Evolutionary conservation across 2,113 vertebrate species (phyloP), one percentile per base, ranked within the genome.

Genomic region (Leptobrachium leishanense): DNA sequence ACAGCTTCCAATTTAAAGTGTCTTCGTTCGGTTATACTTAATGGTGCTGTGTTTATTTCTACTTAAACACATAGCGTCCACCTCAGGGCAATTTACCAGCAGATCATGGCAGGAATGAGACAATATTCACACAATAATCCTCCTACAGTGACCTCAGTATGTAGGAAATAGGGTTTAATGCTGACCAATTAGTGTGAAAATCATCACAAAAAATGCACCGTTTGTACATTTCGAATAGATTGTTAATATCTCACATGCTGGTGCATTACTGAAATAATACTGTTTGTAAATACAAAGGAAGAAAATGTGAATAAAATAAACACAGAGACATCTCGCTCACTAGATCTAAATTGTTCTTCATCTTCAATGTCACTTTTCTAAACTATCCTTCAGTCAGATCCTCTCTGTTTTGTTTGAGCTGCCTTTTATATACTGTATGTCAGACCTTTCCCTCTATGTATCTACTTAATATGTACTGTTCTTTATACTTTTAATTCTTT

Each of bases 1-100:
- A 88, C 87, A 84, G 88, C 92, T 90, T 87, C 88, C 83, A 81
- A 81, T 85, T 84, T 75, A 55, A 74, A 72, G 71, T 44, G 72
- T 66, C 71, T 74, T 74, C 77, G 59, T 42, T 20, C 9, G 40
- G 59, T 68, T 68, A 43, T 68, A 13, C 68, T 73, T 77, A 69
- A 73, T 67, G 65, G 54, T 57, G 8, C 20, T 43, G 42, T 44
- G 10, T 68, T 73, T 66, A 62, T 79, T 81, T 81, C 74, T 81
- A 68, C 78, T 62, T 74, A 59, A 68, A 74, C 63, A 67, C 55
- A 46, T 65, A 39, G 57, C 57, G 43, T 72, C 12, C 44, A 55
- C 44, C 12, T 54, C 39, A 46, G 64, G 54, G n/a, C n/a, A 53
- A 54, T 54, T 50, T 9, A 11, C 15, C 5, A 10, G 42, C 3